Percentiles rank a stretch among this genome's conserved stretches.
Conservation (phyloP, 1,140 invertebrate species). For the Probaryconus sp. region DNA sequence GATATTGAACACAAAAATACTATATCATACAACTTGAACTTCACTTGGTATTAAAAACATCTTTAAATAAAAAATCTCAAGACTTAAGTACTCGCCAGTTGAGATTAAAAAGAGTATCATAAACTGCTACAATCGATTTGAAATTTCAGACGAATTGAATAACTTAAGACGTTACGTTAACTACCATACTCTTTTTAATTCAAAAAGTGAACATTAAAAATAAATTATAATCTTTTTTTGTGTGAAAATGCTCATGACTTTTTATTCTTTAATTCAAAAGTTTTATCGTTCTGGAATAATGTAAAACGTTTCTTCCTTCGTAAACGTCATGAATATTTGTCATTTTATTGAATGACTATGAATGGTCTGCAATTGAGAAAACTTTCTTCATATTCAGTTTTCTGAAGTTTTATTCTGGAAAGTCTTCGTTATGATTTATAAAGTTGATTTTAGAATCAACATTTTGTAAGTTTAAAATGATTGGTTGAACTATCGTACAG, state of each 20-base stretch:
- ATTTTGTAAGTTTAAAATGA: constrained; percentile 1
- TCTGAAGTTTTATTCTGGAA: not conserved
- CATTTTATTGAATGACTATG: no score
- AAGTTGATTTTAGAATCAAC: constrained; percentile 16
- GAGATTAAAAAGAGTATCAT: constrained; percentile 47
- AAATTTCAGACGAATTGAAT: constrained; percentile 9
- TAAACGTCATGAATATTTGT: no score
- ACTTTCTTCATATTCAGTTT: no score
- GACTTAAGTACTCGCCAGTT: constrained; percentile 42
- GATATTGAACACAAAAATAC: constrained; percentile 27
- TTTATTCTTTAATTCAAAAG: constrained; percentile 1
- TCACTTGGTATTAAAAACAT: constrained; percentile 36
- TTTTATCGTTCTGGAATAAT: not conserved
- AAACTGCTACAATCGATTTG: not conserved
- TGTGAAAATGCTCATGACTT: constrained; percentile 48
- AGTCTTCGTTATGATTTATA: constrained; percentile 22
- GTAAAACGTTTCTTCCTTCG: no score
- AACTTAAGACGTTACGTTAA: constrained; percentile 14
- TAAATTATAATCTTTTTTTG: constrained; percentile 46
- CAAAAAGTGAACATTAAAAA: constrained; percentile 28
- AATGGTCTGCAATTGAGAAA: no score
- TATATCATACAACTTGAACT: constrained; percentile 38
- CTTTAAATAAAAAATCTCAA: constrained; percentile 48
- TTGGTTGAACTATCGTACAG: constrained; percentile 80
- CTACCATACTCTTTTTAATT: constrained; percentile 48